Percentiles rank a stretch among this genome's conserved stretches.
Conservation (phyloP, 2,797 vertebrate species). For the Paratrypauchen microcephalus region DNA sequence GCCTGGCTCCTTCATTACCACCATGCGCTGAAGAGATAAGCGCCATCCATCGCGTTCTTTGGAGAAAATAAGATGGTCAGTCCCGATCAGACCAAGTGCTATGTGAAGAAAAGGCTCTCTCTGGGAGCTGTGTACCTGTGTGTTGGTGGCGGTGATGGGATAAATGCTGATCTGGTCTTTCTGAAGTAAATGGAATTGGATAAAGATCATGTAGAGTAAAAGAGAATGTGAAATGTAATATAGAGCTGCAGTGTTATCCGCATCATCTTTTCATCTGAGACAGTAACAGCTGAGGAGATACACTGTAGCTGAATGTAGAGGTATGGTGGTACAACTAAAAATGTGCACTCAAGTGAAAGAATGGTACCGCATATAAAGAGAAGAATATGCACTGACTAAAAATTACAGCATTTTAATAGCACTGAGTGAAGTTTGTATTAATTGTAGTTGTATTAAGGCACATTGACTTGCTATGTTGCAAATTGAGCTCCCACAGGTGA, state of each 20-base stretch:
- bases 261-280: slow-evolving; percentile 22
- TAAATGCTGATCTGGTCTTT: slow-evolving; percentile 22
- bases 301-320: neutral
- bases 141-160: slow-evolving; percentile 10
- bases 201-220: neutral
- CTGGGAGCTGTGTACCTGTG: slow-evolving; percentile 6
- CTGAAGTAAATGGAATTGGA: slow-evolving; percentile 23
- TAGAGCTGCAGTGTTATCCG: slow-evolving; percentile 24
- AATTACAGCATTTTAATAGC: neutral
- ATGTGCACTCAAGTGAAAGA: neutral
- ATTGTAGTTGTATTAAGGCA: too few species aligned
- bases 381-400: neutral
- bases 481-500: too few species aligned
- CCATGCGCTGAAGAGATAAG: slow-evolving; percentile 25
- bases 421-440: neutral
- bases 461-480: too few species aligned
- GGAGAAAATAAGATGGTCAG: slow-evolving; percentile 36
- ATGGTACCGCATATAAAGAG: neutral
- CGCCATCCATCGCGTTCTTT: slow-evolving; percentile 30
- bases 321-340: neutral
- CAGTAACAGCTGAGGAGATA: slow-evolving; percentile 14
- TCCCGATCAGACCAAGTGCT: slow-evolving; percentile 20
- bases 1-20: slow-evolving; percentile 20
- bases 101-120: slow-evolving; percentile 9
- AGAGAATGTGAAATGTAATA: slow-evolving; percentile 41